These are phyloP conservation scores for Andricus curvator DNA, from an alignment of 2,888 invertebrate species.

Conservation along the genomic window DNA sequence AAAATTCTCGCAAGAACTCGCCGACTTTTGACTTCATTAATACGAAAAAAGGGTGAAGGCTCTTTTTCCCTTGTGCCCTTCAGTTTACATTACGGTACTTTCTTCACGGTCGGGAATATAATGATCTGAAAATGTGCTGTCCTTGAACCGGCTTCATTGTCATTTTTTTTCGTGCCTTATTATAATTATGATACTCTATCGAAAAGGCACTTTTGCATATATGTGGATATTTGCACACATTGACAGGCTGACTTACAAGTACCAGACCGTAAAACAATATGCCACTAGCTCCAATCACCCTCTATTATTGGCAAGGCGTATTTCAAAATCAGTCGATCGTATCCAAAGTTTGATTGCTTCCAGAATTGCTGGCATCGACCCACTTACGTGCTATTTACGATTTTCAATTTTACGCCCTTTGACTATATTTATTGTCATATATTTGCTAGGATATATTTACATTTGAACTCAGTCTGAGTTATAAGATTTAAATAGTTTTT, in stretches of 20 bases:
- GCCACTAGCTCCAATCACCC: constrained; percentile 56
- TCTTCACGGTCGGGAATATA: constrained; percentile 17
- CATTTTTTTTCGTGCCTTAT: not conserved
- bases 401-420: constrained; percentile 40
- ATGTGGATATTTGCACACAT: constrained; percentile 9
- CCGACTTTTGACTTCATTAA: not conserved
- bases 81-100: constrained; percentile 18
- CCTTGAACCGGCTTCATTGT: constrained; percentile 28
- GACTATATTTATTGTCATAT: constrained; percentile 23
- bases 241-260: constrained; percentile 50
- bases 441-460: not conserved
- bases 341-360: constrained; percentile 57
- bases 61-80: constrained; percentile 7
- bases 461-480: not conserved
- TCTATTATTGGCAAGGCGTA: constrained; percentile 64
- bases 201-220: not conserved
- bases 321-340: constrained; percentile 64
- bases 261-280: constrained; percentile 55
- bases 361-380: constrained; percentile 35
- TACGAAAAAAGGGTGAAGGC: constrained; percentile 1
- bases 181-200: not conserved
- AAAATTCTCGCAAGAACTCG: not conserved
- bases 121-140: constrained; percentile 18
- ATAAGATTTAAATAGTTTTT: not conserved
- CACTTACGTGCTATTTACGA: constrained; percentile 43